Conservation (phyloP, 2,797 vertebrate genomes). For the Gymnoscopelus braueri region DNA sequence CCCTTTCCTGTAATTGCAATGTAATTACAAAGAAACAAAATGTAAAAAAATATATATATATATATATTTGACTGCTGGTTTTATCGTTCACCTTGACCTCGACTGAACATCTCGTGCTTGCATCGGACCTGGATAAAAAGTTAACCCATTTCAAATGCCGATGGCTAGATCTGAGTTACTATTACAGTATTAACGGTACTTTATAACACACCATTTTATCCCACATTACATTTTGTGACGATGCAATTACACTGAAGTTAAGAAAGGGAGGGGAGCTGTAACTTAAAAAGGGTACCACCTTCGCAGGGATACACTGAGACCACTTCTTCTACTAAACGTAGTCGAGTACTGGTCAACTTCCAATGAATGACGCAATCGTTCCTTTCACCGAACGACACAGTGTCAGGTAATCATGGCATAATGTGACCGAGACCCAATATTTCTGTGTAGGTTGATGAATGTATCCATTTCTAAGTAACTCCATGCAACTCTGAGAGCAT, state of each 20-base stretch:
- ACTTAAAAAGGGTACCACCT: slow-evolving; percentile 28
- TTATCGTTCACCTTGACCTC: slow-evolving; percentile 1
- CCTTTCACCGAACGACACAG: no score
- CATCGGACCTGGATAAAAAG: slow-evolving; percentile 10
- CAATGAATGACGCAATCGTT: background rate
- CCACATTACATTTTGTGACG: slow-evolving; percentile 9
- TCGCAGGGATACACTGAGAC: slow-evolving; percentile 39
- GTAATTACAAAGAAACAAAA: slow-evolving; percentile 24
- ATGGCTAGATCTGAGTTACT: background rate
- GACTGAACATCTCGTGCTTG: slow-evolving; percentile 7
- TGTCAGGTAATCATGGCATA: no score
- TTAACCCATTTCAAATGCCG: background rate
- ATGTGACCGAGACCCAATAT: no score
- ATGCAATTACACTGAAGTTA: slow-evolving; percentile 31
- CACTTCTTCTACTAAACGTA: background rate
- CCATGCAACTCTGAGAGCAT: no score
- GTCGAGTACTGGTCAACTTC: background rate
- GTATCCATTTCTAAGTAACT: no score
- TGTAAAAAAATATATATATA: slow-evolving; percentile 13
- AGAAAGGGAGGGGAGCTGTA: slow-evolving; percentile 41
- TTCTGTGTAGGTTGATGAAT: no score
- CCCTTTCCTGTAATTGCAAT: slow-evolving; percentile 10
- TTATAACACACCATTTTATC: slow-evolving; percentile 5
- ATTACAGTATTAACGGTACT: background rate
- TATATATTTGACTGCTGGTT: background rate